Evolutionary conservation across 2,797 vertebrate species (phyloP), one percentile per base, ranked within the genome.

Genomic region (Neosilurus hyrtlii): DNA sequence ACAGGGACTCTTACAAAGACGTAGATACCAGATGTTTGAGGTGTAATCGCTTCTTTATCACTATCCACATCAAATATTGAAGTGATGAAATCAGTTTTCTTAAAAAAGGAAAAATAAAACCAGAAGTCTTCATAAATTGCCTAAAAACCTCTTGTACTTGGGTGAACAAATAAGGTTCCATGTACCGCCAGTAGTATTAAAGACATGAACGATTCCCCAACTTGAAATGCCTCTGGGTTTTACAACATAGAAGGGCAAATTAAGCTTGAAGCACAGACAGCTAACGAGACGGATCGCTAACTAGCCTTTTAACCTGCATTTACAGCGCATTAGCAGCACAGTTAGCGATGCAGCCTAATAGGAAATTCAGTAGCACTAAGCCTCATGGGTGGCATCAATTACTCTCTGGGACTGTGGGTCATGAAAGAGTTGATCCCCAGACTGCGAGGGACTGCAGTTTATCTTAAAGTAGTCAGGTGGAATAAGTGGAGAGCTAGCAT

Each of bases 401-500:
- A 49, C 61, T 62, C 20, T 24, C 15, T 14, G 54, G 15, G 66
- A 66, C 75, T 57, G 65, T 20, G 20, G 72, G 72, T 66, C 56
- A 37, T 49, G 70, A 56, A 82, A 59, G 56, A 9, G 30, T 75
- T 81, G 83, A 76, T 68, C 70, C 59, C 10, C 43, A 35, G 63
- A 52, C 61, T 61, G 43, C 56, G 9, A 81, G 79, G 66, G 22
- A 61, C 35, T 59, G 66, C 18, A 72, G 73, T 83, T 85, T 82
- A 86, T 82, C 81, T 83, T 30, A 24, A 79, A 49, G 80, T 12
- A 20, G 81, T 59, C 83, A 82, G 72, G 74, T 54, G 79, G 63
- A 86, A 73, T 77, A 66, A 75, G 65, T 30, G 65, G 71, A 52
- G 79, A 35, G 66, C 43, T 68, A 79, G 61, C 61, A 80, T 22